These are phyloP conservation scores for Toxostoma redivivum DNA, from an alignment of 2,113 vertebrate species.

Conservation along the genomic window DNA sequence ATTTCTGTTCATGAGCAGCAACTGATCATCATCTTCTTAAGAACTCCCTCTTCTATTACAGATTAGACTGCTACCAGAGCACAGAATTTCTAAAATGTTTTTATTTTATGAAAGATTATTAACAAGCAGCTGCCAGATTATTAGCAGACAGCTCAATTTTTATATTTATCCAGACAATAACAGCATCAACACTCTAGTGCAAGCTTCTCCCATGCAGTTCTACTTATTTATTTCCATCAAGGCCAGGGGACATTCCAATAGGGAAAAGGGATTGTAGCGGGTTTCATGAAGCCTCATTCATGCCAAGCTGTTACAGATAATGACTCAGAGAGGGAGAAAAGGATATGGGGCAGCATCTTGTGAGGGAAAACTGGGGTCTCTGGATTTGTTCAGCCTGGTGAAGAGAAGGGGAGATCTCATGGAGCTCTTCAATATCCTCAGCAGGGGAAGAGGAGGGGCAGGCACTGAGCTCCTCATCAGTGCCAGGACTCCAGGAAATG, in stretches of 20 bases:
- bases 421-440: not conserved
- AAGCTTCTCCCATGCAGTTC: not conserved
- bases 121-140: not conserved
- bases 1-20: not conserved
- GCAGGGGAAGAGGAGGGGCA: not conserved
- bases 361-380: not conserved
- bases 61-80: not conserved
- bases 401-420: not conserved
- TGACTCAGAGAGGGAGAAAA: not conserved
- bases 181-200: not conserved
- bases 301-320: not conserved
- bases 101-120: not conserved
- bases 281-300: not conserved
- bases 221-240: not conserved
- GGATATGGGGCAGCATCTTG: not conserved
- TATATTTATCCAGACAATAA: not conserved
- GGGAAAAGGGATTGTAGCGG: not conserved
- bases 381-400: not conserved
- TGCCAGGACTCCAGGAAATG: not conserved
- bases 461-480: not conserved
- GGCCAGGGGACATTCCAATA: not conserved
- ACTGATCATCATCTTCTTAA: not conserved
- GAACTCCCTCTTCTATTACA: not conserved
- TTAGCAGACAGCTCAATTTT: constrained; percentile 9
- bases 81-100: not conserved